Evolutionary conservation across 2,113 vertebrate genomes (phyloP).

Genomic region (Pelodiscus sinensis): DNA sequence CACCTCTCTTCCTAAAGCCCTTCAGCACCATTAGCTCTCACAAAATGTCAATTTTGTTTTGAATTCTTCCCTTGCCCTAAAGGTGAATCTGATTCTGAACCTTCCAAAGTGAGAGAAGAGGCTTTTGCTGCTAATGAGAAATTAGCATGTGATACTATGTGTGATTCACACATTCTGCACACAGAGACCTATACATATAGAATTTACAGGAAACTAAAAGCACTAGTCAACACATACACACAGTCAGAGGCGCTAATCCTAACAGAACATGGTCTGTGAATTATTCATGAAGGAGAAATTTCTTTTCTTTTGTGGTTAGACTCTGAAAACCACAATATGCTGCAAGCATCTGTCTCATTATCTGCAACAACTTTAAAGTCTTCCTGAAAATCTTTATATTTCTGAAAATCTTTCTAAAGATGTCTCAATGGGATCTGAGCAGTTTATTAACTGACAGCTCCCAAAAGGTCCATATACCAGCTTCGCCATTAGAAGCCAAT

Average conservation of each 20-base stretch:
- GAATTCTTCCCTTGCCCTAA: background rate
- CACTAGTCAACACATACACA: background rate
- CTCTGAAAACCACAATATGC: background rate
- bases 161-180: slow-evolving; percentile 1
- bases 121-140: background rate
- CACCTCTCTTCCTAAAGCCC: rapidly evolving
- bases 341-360: slow-evolving; percentile 34
- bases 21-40: background rate
- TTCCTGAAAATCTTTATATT: slow-evolving; percentile 14
- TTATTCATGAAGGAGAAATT: slow-evolving; percentile 49
- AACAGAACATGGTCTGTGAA: background rate
- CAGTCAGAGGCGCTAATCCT: background rate
- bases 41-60: background rate
- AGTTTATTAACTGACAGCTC: background rate
- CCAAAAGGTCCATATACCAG: background rate
- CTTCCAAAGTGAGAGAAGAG: background rate
- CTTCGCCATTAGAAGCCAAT: background rate
- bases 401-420: slow-evolving; percentile 24
- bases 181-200: background rate
- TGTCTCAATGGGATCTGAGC: background rate
- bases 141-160: background rate
- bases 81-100: background rate
- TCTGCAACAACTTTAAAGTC: slow-evolving; percentile 10
- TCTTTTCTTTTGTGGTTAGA: slow-evolving; percentile 2
- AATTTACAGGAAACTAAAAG: background rate